Evolutionary conservation across 2,113 vertebrate species (phyloP).

Genomic region (Nothocercus nigrocapillus): DNA sequence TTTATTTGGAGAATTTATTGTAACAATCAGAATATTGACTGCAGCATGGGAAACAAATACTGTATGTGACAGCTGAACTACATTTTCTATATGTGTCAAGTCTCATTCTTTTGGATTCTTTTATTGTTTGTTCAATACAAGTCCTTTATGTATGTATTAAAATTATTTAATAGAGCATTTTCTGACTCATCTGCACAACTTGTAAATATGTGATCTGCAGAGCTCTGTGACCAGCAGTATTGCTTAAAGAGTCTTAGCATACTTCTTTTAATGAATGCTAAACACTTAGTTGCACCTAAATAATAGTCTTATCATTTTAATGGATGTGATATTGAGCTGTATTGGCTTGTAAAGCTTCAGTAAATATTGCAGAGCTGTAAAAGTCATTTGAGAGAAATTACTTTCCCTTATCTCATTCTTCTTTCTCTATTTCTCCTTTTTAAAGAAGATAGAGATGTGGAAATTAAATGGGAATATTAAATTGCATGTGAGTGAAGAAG

Average conservation of each 20-base stretch:
- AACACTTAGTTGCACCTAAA: background rate
- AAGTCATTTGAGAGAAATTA: background rate
- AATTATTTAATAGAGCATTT: background rate
- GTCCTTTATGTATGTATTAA: background rate
- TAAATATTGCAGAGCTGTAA: background rate
- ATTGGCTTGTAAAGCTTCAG: background rate
- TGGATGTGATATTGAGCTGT: background rate
- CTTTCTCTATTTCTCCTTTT: background rate
- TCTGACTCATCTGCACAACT: background rate
- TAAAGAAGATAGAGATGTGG: background rate
- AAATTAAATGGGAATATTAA: background rate
- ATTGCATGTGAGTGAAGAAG: background rate
- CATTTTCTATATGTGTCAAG: background rate
- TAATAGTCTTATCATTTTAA: background rate
- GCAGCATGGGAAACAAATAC: background rate
- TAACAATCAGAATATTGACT: background rate
- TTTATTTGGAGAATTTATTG: constrained; percentile 44
- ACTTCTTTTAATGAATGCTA: background rate
- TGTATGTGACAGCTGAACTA: background rate
- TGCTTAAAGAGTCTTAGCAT: background rate
- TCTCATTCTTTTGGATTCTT: background rate
- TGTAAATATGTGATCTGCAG: background rate
- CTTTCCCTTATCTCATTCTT: background rate
- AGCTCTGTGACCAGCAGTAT: background rate
- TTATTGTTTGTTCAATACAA: background rate